Conservation (phyloP, 2,797 vertebrate genomes). For the Emydoidea blandingii region DNA sequence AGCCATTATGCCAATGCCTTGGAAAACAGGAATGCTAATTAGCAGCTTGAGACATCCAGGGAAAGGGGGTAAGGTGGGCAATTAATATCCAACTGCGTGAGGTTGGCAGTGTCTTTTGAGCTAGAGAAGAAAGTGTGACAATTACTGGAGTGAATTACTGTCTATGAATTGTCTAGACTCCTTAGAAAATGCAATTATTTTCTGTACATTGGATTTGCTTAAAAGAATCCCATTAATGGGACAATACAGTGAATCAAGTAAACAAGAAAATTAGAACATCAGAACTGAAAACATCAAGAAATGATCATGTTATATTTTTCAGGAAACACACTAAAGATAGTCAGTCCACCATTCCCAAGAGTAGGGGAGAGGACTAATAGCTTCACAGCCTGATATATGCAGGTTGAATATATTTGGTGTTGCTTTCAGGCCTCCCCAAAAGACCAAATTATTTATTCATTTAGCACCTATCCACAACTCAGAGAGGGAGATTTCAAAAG, state of each 20-base stretch:
- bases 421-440: not conserved
- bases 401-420: fast-evolving
- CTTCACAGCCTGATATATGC: not conserved
- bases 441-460: not conserved
- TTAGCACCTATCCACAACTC: not conserved
- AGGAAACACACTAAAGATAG: not conserved
- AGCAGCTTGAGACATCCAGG: constrained; percentile 26
- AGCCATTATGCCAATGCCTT: not conserved
- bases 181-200: not conserved
- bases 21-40: constrained; percentile 49
- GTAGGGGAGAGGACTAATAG: not conserved
- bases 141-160: constrained; percentile 8
- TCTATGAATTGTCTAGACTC: not conserved
- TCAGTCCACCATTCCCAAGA: not conserved
- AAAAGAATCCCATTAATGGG: not conserved
- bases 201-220: not conserved
- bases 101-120: not conserved
- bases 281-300: not conserved
- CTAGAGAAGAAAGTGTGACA: constrained; percentile 35
- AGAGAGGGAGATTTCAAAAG: not conserved
- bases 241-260: not conserved
- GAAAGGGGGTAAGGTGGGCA: constrained; percentile 14
- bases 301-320: not conserved
- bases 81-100: constrained; percentile 28
- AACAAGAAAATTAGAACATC: not conserved